Evolutionary conservation across 2,113 vertebrate genomes (phyloP).

Genomic region (Fukomys damarensis): DNA sequence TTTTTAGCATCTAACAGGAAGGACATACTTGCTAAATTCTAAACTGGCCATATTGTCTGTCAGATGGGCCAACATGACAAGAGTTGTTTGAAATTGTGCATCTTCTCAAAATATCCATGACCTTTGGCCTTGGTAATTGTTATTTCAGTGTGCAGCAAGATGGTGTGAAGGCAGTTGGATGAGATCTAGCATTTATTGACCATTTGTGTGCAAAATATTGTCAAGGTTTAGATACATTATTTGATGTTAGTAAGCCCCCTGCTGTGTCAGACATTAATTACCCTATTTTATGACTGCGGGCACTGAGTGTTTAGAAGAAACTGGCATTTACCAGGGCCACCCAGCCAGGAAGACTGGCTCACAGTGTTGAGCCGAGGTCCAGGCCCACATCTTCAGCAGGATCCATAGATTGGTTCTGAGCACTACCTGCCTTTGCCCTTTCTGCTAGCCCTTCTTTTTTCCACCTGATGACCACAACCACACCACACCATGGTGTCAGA

Average conservation of each 20-base stretch:
- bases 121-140: not conserved
- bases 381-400: not conserved
- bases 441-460: not conserved
- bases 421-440: not conserved
- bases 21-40: conserved; percentile 3
- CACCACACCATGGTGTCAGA: not conserved
- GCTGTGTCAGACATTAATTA: not conserved
- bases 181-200: not conserved
- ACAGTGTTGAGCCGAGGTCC: not conserved
- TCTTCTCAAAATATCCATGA: not conserved
- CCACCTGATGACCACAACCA: not conserved
- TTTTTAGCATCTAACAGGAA: not conserved
- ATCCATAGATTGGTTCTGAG: not conserved
- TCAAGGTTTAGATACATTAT: not conserved
- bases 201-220: not conserved
- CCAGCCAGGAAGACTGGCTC: not conserved
- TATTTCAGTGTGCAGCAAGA: not conserved
- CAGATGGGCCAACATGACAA: not conserved
- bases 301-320: not conserved
- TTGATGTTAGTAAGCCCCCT: not conserved
- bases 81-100: not conserved
- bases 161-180: not conserved
- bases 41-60: not conserved
- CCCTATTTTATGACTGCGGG: not conserved
- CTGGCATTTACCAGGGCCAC: not conserved